Base-by-base conservation (phyloP, 2,888 invertebrate genomes). In the Lissocephala sabroskyi region DNA sequence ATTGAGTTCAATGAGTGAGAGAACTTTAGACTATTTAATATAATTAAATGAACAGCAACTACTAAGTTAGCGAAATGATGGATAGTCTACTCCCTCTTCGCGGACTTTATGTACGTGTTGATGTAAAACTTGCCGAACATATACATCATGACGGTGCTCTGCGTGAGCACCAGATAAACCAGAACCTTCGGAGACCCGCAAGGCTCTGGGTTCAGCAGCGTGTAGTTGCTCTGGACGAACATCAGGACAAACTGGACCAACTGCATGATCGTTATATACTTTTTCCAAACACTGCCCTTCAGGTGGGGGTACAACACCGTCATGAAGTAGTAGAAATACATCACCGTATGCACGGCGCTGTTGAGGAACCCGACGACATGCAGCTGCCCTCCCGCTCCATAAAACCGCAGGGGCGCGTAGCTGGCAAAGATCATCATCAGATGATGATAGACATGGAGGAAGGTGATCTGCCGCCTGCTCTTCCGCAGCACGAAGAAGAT, bases 271-370 rank as follows among this genome's bases (percentile, higher is more conserved):
- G 94, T 95, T 56, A 95, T 89, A 70, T 92, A 87, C 65, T 91
- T 92, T 80, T 95, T 95, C 35, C 35, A 35, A 0, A 91, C 79
- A 45, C 89, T 90, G 45, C 89, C 85, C 70, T 91, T 91, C 77
- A 90, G 87, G 41, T 87, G 87, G 0, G 91, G 91, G 37, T 91
- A 87, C 47, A 90, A 85, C 1, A 92, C 91, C 0, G 92, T 88
- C 54, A 92, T 70, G 6, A 93, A 86, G 79, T 95, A 95, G 81
- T 95, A 92, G 0, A 86, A 85, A 79, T 95, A 95, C 94, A 95
- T 94, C 26, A 93, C 81, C 1, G 88, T 79, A 73, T 95, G 95
- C 0, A 95, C 92, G 55, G 91, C 88, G 0, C 87, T 86, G 79
- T 95, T 95, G 36, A 92, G 79, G 1, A 89, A 79, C 1, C 92